Evolutionary conservation across 2,113 vertebrate species (phyloP).

Genomic region (Epinephelus fuscoguttatus): DNA sequence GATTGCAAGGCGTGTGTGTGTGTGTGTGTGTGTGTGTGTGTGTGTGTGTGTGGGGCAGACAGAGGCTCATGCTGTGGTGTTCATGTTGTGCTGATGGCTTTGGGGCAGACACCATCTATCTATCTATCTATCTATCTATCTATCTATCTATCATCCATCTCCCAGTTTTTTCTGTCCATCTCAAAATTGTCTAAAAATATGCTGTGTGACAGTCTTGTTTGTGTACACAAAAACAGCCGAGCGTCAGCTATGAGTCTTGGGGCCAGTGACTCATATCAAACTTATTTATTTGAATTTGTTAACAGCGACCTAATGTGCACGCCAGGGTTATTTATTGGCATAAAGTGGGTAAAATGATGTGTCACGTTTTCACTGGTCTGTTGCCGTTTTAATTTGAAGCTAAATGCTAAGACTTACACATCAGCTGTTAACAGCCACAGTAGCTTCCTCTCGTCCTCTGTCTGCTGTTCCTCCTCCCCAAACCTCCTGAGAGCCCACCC

Average conservation of each 20-base stretch:
- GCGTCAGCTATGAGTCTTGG: constrained; percentile 43
- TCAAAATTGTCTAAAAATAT: constrained; percentile 15
- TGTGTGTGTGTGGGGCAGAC: constrained; percentile 6
- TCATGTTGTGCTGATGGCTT: constrained; percentile 27
- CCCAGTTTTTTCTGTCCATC: constrained; percentile 22
- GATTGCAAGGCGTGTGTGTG: constrained; percentile 40
- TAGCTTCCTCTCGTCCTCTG: constrained; percentile 29
- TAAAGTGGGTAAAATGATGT: neutral
- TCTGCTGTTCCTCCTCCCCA: constrained; percentile 18
- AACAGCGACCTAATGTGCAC: neutral
- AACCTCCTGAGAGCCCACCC: constrained; percentile 61
- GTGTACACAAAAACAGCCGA: constrained; percentile 31
- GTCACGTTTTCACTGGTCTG: constrained; percentile 11
- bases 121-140: neutral
- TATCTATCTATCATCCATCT: constrained; percentile 22
- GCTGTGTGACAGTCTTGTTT: neutral
- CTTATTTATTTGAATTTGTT: constrained; percentile 43
- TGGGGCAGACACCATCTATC: constrained; percentile 18
- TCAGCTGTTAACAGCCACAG: constrained; percentile 22
- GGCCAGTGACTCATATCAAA: constrained; percentile 57
- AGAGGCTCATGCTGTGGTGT: constrained; percentile 29
- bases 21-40: neutral
- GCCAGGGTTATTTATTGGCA: constrained; percentile 42
- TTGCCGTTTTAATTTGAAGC: constrained; percentile 6
- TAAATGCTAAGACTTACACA: too few species aligned